Conservation (phyloP, 2,113 vertebrate genomes). For the zebrafish (Danio rerio) region GRCz12tu NC_133193.1:15174501-15175000, state of each 20-base stretch:
- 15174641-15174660: background rate
- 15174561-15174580: constrained; percentile 32
- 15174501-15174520: constrained; percentile 35
- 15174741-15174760: background rate
- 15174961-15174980: background rate
- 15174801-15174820: background rate
- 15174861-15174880: constrained; percentile 14
- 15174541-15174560: background rate
- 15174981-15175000: background rate
- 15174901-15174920: background rate
- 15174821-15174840: background rate
- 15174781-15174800: constrained; percentile 22
- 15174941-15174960: background rate
- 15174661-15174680: constrained; percentile 8
- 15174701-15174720: background rate
- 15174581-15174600: constrained; percentile 48
- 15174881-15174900: background rate
- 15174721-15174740: background rate
- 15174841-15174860: constrained; percentile 1
- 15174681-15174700: background rate
- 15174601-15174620: background rate
- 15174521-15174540: constrained; percentile 26
- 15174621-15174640: background rate
- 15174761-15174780: constrained; percentile 3
- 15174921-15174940: background rate